Evolutionary conservation across 92 coral and sea anemone species (phyloP), one percentile per base, ranked within the genome.

Genomic region (Bergia sp.): DNA sequence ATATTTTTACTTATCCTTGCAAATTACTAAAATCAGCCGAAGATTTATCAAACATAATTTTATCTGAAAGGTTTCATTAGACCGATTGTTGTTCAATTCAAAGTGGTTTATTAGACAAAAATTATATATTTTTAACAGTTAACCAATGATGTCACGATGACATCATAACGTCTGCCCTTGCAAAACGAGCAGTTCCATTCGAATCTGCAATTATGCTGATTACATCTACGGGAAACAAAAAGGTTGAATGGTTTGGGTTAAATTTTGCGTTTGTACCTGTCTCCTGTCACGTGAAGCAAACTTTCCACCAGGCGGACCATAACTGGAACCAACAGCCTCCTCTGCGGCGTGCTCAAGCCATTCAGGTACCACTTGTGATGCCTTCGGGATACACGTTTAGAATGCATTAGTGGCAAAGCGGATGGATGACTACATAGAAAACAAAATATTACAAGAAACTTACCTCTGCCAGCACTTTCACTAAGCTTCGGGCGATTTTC

Each of bases 271-370:
- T 37, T 21, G 41, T 85, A 96, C 99, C 98, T 96, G 96, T 80
- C 99, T 93, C 8, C 92, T 92, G 81, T 96, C 99, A 77, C 93
- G 94, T 41, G 99, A 95, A 3, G 98, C 92, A 86, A 94, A 96
- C 83, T 90, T 93, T 79, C 99, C 99, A 29, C 99, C 99, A 73
- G 95, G 93, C 7, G 99, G 99, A 16, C 99, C 99, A 89, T 96
- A 96, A 53, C 94, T 89, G 71, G 99, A 92, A 43, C 99, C 99
- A 58, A 96, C 81, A 21, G 99, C 99, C 44, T 91, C 98, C 85
- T 95, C 99, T 16, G 99, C 99, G 20, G 90, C 95, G 38, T 86
- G 91, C 55, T 96, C 99, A 41, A 96, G 89, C 99, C 99, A 96
- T 16, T 91, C 86, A 1, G 99, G 99, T 21, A 96, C 98, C 13